A percentile compares a stretch with the other conserved stretches of the same genome.
Conservation (phyloP, 2,888 invertebrate genomes). For the Rotaria macrura region DNA sequence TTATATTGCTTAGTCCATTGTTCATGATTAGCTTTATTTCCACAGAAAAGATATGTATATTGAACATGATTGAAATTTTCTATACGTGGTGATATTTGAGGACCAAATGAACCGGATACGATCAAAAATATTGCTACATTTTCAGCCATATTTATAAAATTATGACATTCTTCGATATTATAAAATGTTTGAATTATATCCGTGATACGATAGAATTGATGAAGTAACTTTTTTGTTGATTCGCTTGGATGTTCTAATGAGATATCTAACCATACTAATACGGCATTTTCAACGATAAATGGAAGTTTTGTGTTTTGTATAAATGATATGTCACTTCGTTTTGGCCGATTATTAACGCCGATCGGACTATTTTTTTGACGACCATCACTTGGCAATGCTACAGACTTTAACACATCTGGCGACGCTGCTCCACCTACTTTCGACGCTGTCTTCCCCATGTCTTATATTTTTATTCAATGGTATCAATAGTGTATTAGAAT, state of each 20-base stretch:
- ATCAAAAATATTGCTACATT: background rate
- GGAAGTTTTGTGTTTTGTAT: background rate
- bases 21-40: background rate
- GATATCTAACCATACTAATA: background rate
- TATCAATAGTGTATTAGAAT: no score
- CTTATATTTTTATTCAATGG: no score
- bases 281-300: background rate
- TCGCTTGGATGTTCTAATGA: background rate
- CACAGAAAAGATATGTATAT: background rate
- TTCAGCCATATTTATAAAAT: background rate
- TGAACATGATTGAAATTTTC: background rate
- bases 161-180: background rate
- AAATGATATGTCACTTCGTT: background rate
- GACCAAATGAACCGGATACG: background rate
- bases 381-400: background rate
- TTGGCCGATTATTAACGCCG: background rate
- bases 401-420: background rate
- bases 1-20: background rate
- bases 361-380: background rate
- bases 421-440: background rate
- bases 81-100: background rate
- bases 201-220: background rate
- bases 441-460: background rate
- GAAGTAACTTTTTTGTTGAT: background rate
- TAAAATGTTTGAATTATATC: background rate